Conservation (phyloP, 2,113 vertebrate genomes). For the Plectropomus leopardus region DNA sequence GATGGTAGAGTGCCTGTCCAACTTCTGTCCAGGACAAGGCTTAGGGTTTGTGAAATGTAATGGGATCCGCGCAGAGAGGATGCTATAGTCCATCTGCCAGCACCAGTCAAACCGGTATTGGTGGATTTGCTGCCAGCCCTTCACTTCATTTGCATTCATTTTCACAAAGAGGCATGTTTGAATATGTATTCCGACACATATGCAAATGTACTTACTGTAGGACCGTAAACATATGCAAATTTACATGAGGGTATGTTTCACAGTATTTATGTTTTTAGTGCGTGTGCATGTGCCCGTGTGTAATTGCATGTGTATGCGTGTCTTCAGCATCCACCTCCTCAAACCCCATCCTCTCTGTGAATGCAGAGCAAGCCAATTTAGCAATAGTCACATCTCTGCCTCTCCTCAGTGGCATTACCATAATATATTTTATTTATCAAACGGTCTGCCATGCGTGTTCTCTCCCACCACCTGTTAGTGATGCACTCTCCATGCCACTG, state of each 20-base stretch:
- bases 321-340: conserved; percentile 42
- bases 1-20: conserved; percentile 74
- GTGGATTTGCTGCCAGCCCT: conserved; percentile 37
- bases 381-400: conserved; percentile 65
- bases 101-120: conserved; percentile 43
- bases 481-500: conserved; percentile 76
- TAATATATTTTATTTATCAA: conserved; percentile 86
- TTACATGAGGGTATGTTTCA: conserved; percentile 38
- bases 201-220: conserved; percentile 52
- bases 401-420: conserved; percentile 75
- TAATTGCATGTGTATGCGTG: conserved; percentile 8
- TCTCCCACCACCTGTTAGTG: conserved; percentile 82
- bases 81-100: conserved; percentile 54
- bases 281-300: background rate
- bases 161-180: conserved; percentile 55
- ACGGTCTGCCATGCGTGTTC: conserved; percentile 65
- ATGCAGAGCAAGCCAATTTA: conserved; percentile 58
- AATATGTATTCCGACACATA: conserved; percentile 52
- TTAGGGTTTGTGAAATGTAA: conserved; percentile 52
- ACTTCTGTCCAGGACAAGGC: conserved; percentile 55
- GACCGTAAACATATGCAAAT: conserved; percentile 45
- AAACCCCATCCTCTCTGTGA: conserved; percentile 34
- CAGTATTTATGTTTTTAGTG: conserved; percentile 38
- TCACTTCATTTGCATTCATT: conserved; percentile 64
- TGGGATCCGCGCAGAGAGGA: conserved; percentile 51